These are phyloP conservation scores for Aleiodes sp. DNA, from an alignment of 1,140 invertebrate genomes.

Conservation along the genomic window DNA sequence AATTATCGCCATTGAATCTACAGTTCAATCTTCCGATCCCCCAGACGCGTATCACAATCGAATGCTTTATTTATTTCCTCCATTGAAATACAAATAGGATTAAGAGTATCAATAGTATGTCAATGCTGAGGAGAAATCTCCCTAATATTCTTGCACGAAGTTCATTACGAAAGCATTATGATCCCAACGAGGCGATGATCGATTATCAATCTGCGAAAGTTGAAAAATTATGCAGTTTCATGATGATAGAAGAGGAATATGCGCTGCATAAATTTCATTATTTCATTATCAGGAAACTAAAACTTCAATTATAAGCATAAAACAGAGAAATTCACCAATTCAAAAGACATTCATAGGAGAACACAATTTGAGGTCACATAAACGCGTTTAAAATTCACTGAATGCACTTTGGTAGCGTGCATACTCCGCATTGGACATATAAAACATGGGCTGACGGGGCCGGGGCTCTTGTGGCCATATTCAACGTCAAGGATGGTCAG, in stretches of 20 bases:
- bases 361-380: constrained; percentile 11
- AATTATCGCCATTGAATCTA: neutral
- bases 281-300: too few relatives aligned
- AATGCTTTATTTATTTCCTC: neutral
- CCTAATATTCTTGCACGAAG: too few relatives aligned
- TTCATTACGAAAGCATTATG: too few relatives aligned
- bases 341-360: neutral
- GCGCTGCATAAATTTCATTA: too few relatives aligned
- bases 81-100: neutral
- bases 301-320: neutral
- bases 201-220: too few relatives aligned
- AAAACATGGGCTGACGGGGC: constrained; percentile 11
- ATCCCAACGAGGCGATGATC: too few relatives aligned
- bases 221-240: too few relatives aligned
- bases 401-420: constrained; percentile 14
- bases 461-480: constrained; percentile 16
- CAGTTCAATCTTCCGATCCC: neutral
- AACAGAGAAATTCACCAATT: neutral
- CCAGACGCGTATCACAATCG: neutral
- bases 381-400: constrained; percentile 19
- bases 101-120: neutral
- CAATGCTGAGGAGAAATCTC: too few relatives aligned
- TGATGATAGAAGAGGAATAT: too few relatives aligned
- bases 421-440: neutral
- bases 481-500: constrained; percentile 22